Evolutionary conservation across 2,888 invertebrate genomes (phyloP), one percentile per base, ranked within the genome.

Genomic region (Masnerella sp.): DNA sequence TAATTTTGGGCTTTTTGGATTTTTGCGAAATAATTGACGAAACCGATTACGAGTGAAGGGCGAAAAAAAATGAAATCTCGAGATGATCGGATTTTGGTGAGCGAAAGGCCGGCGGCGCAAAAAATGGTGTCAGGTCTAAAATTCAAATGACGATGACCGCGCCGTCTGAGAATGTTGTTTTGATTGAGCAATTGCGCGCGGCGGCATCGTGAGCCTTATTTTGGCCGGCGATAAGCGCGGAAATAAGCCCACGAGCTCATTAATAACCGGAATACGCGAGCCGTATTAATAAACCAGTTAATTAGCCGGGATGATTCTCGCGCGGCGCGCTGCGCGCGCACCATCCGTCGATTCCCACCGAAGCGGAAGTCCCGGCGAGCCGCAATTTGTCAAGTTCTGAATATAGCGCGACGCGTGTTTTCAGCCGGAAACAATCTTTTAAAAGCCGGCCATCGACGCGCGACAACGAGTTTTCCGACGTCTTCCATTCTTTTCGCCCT

Each of bases 111-210:
- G 32, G 32, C 18, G 58, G 7, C 22, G 22, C 30, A 67, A 67
- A 49, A 67, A 67, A 56, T 17, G 56, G 42, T 32, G 56, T 56
- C 47, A 42, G 40, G 49, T 49, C 56, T 56, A 49, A 67, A 56
- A 56, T 67, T 56, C 49, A 56, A 67, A 67, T 67, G 56, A 56
- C 56, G 56, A 52, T 69, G 69, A 69, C 61, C 40, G 34, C 54
- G 52, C 36, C 47, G 61, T 69, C 69, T 69, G 61, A 69, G 69
- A 69, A 61, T 69, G 69, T 59, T 59, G 52, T 59, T 69, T 61
- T 58, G 56, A 68, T 68, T 58, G 58, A 59, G 56, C 67, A 68
- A 69, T 69, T 61, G 52, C 68, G 61, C 45, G 51, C 51, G 56
- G 51, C 51, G 56, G 32, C 49, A 40, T 30, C 51, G 58, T 17